Evolutionary conservation across 2,888 invertebrate species (phyloP).

Genomic region (Deroplatys truncata): DNA sequence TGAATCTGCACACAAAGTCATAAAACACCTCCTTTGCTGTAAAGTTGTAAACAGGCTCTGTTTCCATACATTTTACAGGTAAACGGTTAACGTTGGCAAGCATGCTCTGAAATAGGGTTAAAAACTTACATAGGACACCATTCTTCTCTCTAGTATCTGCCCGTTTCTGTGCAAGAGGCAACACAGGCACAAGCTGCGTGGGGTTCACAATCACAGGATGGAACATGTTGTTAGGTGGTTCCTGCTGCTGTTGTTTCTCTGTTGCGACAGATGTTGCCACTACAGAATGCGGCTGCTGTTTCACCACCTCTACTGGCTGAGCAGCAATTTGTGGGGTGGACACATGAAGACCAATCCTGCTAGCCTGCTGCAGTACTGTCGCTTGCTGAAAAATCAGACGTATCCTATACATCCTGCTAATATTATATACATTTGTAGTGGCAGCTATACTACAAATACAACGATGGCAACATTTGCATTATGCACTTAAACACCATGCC

Average conservation of each 20-base stretch:
- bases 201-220: constrained; percentile 77
- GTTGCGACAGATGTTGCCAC: not conserved
- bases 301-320: not conserved
- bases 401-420: no score
- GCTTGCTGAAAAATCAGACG: not conserved
- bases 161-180: constrained; percentile 47
- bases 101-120: not conserved
- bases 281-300: constrained; percentile 2
- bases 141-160: constrained; percentile 35
- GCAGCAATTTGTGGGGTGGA: constrained; percentile 6
- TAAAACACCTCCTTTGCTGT: no score
- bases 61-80: no score
- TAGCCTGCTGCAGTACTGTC: constrained; percentile 14
- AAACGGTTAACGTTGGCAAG: no score
- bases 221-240: constrained; percentile 32
- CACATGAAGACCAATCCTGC: constrained; percentile 14
- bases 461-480: no score
- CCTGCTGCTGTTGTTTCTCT: not conserved
- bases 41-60: no score
- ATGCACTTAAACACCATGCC: no score
- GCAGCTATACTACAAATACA: not conserved
- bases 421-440: not conserved
- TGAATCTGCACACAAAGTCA: no score
- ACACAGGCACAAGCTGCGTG: constrained; percentile 70
- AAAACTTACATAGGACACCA: constrained; percentile 30